Percentiles rank a stretch among this genome's conserved stretches.
These are phyloP conservation scores for Melanostoma scalare DNA, from an alignment of 2,888 invertebrate species.

Conservation along the genomic window DNA sequence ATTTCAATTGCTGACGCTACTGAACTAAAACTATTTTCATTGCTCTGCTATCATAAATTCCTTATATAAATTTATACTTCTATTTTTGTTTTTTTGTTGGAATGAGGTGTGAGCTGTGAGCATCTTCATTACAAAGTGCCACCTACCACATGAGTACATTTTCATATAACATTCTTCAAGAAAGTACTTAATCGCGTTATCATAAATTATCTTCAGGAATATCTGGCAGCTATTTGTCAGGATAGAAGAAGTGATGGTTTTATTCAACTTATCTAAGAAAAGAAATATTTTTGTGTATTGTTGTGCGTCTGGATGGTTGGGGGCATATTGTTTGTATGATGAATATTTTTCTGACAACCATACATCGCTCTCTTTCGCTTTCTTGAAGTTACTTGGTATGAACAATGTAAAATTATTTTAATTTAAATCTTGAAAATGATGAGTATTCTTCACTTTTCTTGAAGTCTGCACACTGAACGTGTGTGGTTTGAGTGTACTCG, in stretches of 20 bases:
- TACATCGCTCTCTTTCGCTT: neutral
- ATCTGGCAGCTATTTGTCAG: constrained; percentile 36
- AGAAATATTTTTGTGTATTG: constrained; percentile 7
- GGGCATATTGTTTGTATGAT: neutral
- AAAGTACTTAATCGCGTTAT: constrained; percentile 35
- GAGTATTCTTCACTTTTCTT: constrained; percentile 7
- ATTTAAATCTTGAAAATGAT: constrained; percentile 3
- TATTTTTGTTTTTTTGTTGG: neutral
- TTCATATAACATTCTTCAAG: constrained; percentile 23
- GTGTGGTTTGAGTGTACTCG: neutral
- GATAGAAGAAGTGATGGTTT: constrained; percentile 7
- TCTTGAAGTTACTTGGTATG: constrained; percentile 11
- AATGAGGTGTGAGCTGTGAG: neutral
- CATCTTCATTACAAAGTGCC: constrained; percentile 31
- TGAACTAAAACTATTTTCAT: constrained; percentile 21
- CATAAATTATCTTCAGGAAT: constrained; percentile 36
- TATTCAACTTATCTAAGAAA: constrained; percentile 7
- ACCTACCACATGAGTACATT: constrained; percentile 34
- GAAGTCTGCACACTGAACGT: neutral
- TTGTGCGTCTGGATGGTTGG: neutral
- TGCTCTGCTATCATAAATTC: neutral
- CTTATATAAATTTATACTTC: constrained; percentile 14
- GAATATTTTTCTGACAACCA: constrained; percentile 21
- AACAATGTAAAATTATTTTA: constrained; percentile 35
- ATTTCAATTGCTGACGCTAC: neutral